Percentiles rank a stretch among this genome's conserved stretches.
phyloP scores from a whole-genome alignment of 2,113 vertebrate genomes.

The Hystrix brachyura region DNA sequence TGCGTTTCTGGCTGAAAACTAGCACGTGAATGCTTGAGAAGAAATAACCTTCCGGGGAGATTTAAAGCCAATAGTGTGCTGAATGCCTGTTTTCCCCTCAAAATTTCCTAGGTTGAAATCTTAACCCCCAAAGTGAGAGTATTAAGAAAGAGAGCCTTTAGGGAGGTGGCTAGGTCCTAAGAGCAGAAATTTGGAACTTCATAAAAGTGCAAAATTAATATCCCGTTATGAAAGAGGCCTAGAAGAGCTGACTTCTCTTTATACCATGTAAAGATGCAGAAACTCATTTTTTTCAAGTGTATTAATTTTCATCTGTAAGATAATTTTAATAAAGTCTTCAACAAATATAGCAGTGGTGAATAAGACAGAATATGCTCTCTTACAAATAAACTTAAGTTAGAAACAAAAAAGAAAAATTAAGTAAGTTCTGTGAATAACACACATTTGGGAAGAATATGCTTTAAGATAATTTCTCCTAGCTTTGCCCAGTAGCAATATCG shows the following conservation, averaged over 20 bases:
- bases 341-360: not conserved
- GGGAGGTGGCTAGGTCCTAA: not conserved
- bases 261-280: not conserved
- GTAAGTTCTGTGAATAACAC: not conserved
- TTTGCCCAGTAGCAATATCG: too few relatives aligned
- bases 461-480: not conserved
- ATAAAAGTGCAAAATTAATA: not conserved
- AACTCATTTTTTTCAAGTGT: not conserved
- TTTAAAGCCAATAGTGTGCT: too few relatives aligned
- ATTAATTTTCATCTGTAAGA: not conserved
- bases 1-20: not conserved
- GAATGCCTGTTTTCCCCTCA: too few relatives aligned
- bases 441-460: not conserved
- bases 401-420: not conserved
- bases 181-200: not conserved
- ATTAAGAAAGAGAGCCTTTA: not conserved
- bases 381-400: not conserved
- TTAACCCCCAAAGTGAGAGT: too few relatives aligned
- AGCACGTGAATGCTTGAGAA: not conserved
- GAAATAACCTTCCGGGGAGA: too few relatives aligned
- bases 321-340: not conserved
- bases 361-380: not conserved
- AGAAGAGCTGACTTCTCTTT: not conserved
- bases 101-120: too few relatives aligned
- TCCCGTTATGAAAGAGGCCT: not conserved